A percentile compares a stretch with the other conserved stretches of the same genome.
phyloP scores from a whole-genome alignment of 2,888 invertebrate species.

The Euzophera pinguis region DNA sequence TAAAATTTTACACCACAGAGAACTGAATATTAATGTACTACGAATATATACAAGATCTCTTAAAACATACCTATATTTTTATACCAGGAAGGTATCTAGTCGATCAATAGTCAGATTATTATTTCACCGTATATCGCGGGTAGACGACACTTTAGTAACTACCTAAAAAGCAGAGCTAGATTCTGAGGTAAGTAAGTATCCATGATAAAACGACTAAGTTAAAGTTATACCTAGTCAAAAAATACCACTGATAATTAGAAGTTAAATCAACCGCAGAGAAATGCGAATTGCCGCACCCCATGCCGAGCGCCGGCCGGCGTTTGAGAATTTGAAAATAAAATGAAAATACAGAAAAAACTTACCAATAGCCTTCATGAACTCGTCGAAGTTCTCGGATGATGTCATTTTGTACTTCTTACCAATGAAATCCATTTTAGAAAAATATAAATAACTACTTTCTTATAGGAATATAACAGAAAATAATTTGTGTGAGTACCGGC shows the following conservation, averaged over 20 bases:
- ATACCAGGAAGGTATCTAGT: no score
- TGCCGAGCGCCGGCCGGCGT: constrained; percentile 51
- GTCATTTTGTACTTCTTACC: constrained; percentile 91
- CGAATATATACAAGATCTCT: no score
- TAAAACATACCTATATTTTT: no score
- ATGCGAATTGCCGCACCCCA: not conserved
- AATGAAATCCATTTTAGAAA: constrained; percentile 64
- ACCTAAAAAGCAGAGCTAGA: no score
- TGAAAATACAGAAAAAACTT: constrained; percentile 50
- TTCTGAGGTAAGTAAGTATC: no score
- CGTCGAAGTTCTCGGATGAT: constrained; percentile 91
- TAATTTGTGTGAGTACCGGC: constrained; percentile 27
- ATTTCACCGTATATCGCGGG: no score
- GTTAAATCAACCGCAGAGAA: not conserved
- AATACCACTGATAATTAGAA: not conserved
- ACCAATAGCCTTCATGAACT: constrained; percentile 93
- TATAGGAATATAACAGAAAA: constrained; percentile 22
- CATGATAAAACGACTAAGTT: no score
- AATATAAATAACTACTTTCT: constrained; percentile 19
- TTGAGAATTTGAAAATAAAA: constrained; percentile 25
- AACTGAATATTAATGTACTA: no score
- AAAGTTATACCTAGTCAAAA: no score
- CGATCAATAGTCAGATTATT: no score
- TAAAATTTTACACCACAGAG: no score
- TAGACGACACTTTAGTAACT: no score